Percentiles rank a stretch among this genome's conserved stretches.
These are phyloP conservation scores for Pogonus chalceus DNA, from an alignment of 1,140 invertebrate genomes.

Conservation along the genomic window DNA sequence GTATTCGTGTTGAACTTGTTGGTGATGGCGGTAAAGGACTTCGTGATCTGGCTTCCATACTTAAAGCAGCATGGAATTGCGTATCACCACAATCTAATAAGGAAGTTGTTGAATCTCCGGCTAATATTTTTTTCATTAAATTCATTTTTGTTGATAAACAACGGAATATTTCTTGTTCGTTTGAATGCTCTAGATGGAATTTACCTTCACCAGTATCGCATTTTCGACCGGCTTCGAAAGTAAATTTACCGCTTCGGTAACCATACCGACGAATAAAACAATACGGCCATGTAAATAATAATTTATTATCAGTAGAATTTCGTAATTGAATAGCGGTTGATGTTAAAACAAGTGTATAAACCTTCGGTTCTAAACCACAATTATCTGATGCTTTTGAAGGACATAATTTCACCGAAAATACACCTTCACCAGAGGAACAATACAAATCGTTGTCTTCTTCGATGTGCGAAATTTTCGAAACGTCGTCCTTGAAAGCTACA, in stretches of 20 bases:
- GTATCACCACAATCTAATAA: conserved; percentile 60
- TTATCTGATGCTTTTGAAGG: conserved; percentile 65
- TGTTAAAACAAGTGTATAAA: conserved; percentile 64
- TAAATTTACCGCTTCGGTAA: conserved; percentile 70
- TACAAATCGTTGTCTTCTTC: conserved; percentile 83
- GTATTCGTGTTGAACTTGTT: conserved; percentile 39
- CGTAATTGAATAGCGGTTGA: conserved; percentile 61
- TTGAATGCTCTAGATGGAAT: conserved; percentile 67
- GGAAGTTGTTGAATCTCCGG: conserved; percentile 48
- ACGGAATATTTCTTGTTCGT: conserved; percentile 69
- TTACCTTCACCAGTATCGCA: conserved; percentile 77
- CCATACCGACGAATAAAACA: conserved; percentile 76
- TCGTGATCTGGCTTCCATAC: conserved; percentile 64
- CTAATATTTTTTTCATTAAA: conserved; percentile 70
- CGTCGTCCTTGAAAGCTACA: conserved; percentile 68
- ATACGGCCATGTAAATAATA: conserved; percentile 78
- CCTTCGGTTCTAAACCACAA: conserved; percentile 56
- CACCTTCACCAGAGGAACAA: conserved; percentile 66
- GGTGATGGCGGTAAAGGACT: conserved; percentile 62
- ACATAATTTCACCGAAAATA: conserved; percentile 67
- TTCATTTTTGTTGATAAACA: conserved; percentile 72
- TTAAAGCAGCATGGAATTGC: conserved; percentile 59
- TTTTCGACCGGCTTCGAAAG: conserved; percentile 83
- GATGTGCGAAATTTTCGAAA: conserved; percentile 48
- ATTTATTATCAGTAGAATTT: conserved; percentile 48